A percentile compares a stretch with the other conserved stretches of the same genome.
Evolutionary conservation across 1,140 invertebrate genomes (phyloP).

Genomic region (Eueides isabella): DNA sequence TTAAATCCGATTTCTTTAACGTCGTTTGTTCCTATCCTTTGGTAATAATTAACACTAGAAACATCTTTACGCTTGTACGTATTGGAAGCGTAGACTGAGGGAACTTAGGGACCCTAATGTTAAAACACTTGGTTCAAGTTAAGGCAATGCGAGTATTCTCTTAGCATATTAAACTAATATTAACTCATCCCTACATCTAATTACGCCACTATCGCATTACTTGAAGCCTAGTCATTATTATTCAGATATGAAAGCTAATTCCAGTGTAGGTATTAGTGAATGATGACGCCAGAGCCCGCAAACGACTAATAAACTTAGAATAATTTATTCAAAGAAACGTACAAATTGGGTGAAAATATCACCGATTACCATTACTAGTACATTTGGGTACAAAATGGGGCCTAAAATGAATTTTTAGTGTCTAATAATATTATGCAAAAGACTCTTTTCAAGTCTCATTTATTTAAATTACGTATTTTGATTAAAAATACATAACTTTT

Average conservation of each 20-base stretch:
- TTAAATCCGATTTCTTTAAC: too few species aligned
- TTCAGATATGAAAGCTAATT: slow-evolving; percentile 1
- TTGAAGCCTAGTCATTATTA: slow-evolving; percentile 1
- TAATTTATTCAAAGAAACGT: not conserved
- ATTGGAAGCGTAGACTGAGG: too few species aligned
- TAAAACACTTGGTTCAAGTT: too few species aligned
- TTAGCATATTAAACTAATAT: not conserved
- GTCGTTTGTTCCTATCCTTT: too few species aligned
- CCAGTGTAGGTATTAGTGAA: not conserved
- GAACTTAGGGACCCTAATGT: too few species aligned
- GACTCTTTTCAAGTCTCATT: not conserved
- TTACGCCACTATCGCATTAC: not conserved
- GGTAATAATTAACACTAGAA: too few species aligned
- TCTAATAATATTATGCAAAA: not conserved
- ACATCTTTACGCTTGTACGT: too few species aligned
- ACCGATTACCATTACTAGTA: not conserved
- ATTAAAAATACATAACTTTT: too few species aligned
- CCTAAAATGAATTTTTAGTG: not conserved
- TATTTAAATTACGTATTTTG: not conserved
- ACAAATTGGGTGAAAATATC: not conserved
- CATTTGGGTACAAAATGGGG: not conserved
- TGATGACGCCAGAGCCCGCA: not conserved
- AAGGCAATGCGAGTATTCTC: too few species aligned
- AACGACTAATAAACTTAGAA: not conserved
- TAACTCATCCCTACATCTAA: not conserved